These are phyloP conservation scores for Solen grandis DNA, from an alignment of 1,140 invertebrate genomes.

Conservation along the genomic window DNA sequence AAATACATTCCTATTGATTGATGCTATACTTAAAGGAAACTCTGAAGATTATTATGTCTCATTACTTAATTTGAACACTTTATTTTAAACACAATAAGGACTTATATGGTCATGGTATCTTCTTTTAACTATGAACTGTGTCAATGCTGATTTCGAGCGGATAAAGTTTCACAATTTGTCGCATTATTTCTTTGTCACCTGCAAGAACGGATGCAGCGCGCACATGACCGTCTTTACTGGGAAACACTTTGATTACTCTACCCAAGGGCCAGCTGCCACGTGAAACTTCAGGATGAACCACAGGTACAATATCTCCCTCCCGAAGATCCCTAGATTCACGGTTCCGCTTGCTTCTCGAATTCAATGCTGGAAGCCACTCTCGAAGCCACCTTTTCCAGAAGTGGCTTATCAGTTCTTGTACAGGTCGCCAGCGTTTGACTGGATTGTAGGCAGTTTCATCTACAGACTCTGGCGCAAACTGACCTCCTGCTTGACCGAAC, in stretches of 20 bases:
- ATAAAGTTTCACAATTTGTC: too few relatives aligned
- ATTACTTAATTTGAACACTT: too few relatives aligned
- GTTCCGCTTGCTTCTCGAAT: slow-evolving; percentile 15
- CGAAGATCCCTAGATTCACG: neutral
- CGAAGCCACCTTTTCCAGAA: slow-evolving; percentile 46
- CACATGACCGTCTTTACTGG: slow-evolving; percentile 33
- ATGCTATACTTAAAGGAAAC: too few relatives aligned
- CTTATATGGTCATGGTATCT: too few relatives aligned
- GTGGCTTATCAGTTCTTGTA: slow-evolving; percentile 30
- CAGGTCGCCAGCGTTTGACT: slow-evolving; percentile 15
- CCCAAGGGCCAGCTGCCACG: slow-evolving; percentile 34
- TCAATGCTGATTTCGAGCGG: too few relatives aligned
- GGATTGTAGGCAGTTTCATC: slow-evolving; percentile 3
- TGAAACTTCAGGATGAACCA: slow-evolving; percentile 16
- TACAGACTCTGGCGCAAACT: neutral
- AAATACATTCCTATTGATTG: too few relatives aligned
- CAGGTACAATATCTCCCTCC: slow-evolving; percentile 26
- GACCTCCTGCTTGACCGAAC: slow-evolving; percentile 4
- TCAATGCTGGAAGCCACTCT: slow-evolving; percentile 17
- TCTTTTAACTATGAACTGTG: too few relatives aligned
- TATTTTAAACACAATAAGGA: too few relatives aligned
- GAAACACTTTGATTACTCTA: slow-evolving; percentile 5
- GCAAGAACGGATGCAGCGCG: slow-evolving; percentile 3
- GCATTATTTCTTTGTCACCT: too few relatives aligned
- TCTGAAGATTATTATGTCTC: too few relatives aligned